phyloP scores from a whole-genome alignment of 2,797 vertebrate species.

The Rhinichthys osculus region DNA sequence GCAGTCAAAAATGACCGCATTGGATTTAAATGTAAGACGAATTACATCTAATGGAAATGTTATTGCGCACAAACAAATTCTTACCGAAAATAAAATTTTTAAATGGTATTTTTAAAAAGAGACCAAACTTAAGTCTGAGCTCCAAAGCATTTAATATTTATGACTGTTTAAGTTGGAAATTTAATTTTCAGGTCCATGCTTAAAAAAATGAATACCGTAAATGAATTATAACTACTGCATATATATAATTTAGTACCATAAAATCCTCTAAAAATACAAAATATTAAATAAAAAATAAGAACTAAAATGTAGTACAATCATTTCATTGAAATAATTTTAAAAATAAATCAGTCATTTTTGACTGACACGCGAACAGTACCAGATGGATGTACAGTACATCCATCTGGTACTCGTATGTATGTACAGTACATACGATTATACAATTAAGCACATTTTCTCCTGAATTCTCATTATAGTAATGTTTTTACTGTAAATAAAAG shows the following conservation, averaged over 20 bases:
- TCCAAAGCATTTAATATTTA: neutral
- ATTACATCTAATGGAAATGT: neutral
- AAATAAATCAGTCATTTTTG: neutral
- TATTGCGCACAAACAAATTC: too few relatives aligned
- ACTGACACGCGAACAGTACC: too few relatives aligned
- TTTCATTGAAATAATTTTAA: neutral
- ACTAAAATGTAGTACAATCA: neutral
- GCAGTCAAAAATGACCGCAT: too few relatives aligned
- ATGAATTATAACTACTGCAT: too few relatives aligned
- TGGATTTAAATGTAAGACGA: neutral
- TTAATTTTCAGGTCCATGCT: too few relatives aligned
- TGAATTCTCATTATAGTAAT: neutral
- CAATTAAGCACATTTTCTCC: neutral
- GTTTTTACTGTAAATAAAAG: neutral
- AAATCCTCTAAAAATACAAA: neutral
- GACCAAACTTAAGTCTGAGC: too few relatives aligned
- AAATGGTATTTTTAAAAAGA: too few relatives aligned
- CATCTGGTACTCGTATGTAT: too few relatives aligned
- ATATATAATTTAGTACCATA: neutral
- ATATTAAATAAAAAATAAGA: neutral
- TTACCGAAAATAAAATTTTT: too few relatives aligned
- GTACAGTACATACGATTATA: too few relatives aligned
- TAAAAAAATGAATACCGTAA: too few relatives aligned
- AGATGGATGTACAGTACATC: neutral
- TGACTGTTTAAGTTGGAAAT: neutral